These are phyloP conservation scores for Clarias pachynema DNA, from an alignment of 2,797 vertebrate species.

Conservation along the genomic window DNA sequence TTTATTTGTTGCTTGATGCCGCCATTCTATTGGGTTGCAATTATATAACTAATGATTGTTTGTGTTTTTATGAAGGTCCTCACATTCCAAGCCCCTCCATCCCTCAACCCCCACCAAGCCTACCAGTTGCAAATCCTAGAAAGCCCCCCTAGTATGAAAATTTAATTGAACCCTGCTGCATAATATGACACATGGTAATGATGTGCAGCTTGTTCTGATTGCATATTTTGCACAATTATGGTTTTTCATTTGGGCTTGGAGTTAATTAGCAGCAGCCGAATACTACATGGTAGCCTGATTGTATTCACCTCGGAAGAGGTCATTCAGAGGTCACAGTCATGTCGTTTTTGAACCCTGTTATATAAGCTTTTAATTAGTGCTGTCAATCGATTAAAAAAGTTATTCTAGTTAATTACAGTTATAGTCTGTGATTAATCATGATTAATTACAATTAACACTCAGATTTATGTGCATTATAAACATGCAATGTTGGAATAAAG, in stretches of 20 bases:
- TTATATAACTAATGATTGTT: background rate
- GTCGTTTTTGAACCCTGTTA: background rate
- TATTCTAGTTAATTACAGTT: no score
- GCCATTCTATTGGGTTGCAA: background rate
- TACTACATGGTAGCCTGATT: background rate
- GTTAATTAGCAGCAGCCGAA: slow-evolving; percentile 39
- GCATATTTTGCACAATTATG: slow-evolving; percentile 53
- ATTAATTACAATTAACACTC: no score
- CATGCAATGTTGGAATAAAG: no score
- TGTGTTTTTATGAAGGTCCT: background rate
- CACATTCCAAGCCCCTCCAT: background rate
- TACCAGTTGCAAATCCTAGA: no score
- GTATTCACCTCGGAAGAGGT: background rate
- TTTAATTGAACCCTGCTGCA: background rate
- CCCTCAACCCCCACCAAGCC: no score
- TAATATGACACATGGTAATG: background rate
- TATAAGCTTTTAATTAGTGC: no score
- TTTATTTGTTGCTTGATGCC: background rate
- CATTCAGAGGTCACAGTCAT: background rate
- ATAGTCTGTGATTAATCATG: no score
- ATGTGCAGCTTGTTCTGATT: slow-evolving; percentile 43
- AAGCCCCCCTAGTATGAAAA: no score
- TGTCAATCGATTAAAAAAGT: no score
- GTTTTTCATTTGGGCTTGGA: slow-evolving; percentile 47
- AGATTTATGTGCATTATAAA: no score